Evolutionary conservation across 2,113 vertebrate genomes (phyloP).

Genomic region (Zosterops borbonicus): DNA sequence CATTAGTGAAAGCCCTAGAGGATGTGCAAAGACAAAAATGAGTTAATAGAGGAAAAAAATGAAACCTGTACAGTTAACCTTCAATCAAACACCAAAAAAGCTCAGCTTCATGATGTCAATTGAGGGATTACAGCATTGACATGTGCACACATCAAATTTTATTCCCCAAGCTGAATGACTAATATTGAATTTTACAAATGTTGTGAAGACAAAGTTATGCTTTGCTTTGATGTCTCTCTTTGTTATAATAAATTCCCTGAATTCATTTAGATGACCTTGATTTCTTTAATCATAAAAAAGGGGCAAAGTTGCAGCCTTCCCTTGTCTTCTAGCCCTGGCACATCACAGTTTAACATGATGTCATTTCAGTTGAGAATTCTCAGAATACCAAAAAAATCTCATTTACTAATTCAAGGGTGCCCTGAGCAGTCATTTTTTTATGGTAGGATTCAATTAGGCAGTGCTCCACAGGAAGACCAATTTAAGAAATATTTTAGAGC

Average conservation of each 20-base stretch:
- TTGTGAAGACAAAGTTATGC: neutral
- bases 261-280: slow-evolving; percentile 28
- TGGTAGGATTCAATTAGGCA: neutral
- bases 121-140: slow-evolving; percentile 12
- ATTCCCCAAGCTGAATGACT: neutral
- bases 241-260: neutral
- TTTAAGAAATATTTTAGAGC: neutral
- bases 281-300: neutral
- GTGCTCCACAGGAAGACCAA: neutral
- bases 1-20: neutral
- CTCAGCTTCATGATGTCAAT: neutral
- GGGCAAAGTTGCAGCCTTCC: neutral
- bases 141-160: neutral
- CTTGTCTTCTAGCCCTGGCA: neutral
- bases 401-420: neutral
- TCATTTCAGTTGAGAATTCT: neutral
- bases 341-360: neutral
- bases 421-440: neutral
- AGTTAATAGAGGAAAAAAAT: neutral
- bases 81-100: slow-evolving; percentile 1
- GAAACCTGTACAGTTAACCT: slow-evolving; percentile 2
- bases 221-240: slow-evolving; percentile 27
- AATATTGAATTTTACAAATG: slow-evolving; percentile 19
- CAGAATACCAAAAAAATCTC: neutral
- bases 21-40: neutral